Evolutionary conservation across 2,888 invertebrate genomes (phyloP).

Genomic region (Neoscelio sp.): DNA sequence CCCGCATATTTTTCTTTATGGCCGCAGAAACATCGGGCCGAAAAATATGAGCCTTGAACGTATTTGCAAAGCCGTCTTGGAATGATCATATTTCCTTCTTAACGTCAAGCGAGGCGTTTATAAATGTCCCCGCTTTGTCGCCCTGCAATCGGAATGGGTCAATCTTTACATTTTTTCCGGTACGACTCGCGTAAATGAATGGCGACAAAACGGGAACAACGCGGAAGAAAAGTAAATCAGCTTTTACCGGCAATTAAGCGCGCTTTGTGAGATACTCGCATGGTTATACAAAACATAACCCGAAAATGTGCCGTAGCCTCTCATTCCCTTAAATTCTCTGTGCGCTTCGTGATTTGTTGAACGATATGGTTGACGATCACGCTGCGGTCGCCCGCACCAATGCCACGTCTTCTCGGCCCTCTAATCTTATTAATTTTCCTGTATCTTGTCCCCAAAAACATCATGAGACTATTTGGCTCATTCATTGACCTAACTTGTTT

Average conservation of each 20-base stretch:
- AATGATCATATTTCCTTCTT: slow-evolving; percentile 68
- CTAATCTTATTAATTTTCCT: not conserved
- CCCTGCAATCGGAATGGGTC: slow-evolving; percentile 61
- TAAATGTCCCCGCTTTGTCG: slow-evolving; percentile 68
- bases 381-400: slow-evolving; percentile 67
- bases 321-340: slow-evolving; percentile 9
- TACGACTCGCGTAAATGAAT: slow-evolving; percentile 44
- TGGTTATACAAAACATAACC: slow-evolving; percentile 28
- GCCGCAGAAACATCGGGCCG: slow-evolving; percentile 31
- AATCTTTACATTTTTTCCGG: slow-evolving; percentile 56
- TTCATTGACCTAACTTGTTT: too few relatives aligned
- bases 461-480: not conserved
- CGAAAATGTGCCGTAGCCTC: not conserved
- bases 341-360: slow-evolving; percentile 73
- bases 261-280: slow-evolving; percentile 40
- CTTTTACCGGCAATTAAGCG: slow-evolving; percentile 47
- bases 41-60: slow-evolving; percentile 57
- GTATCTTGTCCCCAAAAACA: not conserved
- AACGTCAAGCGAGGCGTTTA: slow-evolving; percentile 59
- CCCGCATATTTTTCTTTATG: slow-evolving; percentile 62
- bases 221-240: slow-evolving; percentile 36
- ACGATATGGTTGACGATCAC: slow-evolving; percentile 72
- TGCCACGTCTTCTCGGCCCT: not conserved
- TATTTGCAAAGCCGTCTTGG: slow-evolving; percentile 65
- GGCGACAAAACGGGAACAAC: not conserved